Evolutionary conservation across 2,888 invertebrate genomes (phyloP).

Genomic region (Protonemura montana): DNA sequence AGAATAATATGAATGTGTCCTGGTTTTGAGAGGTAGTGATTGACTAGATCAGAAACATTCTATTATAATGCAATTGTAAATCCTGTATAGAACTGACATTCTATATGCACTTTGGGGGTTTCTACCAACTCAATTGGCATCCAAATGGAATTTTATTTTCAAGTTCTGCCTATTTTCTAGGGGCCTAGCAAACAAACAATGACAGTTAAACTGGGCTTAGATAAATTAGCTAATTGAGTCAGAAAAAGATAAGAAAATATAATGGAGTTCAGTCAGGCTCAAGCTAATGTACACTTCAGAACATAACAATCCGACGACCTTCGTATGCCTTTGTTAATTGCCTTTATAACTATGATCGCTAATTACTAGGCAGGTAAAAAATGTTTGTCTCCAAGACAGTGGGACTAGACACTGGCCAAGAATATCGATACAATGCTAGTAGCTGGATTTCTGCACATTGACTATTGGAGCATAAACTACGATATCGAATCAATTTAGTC

Average conservation of each 20-base stretch:
- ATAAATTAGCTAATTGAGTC: constrained; percentile 5
- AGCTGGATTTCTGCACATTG: not conserved
- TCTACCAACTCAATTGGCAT: not conserved
- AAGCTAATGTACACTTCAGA: not conserved
- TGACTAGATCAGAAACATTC: not conserved
- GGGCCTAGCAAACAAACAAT: not conserved
- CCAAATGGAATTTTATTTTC: not conserved
- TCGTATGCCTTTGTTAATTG: not conserved
- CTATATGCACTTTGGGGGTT: too few relatives aligned
- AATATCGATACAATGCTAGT: not conserved
- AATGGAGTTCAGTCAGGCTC: not conserved
- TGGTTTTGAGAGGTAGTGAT: not conserved
- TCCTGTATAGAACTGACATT: too few relatives aligned
- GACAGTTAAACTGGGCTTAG: not conserved
- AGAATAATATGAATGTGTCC: not conserved
- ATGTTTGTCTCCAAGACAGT: not conserved
- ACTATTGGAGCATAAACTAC: not conserved
- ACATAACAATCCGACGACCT: constrained; percentile 7
- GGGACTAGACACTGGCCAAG: not conserved
- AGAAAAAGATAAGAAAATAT: constrained; percentile 7
- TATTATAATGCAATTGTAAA: too few relatives aligned
- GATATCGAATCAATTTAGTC: not conserved
- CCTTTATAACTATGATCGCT: not conserved
- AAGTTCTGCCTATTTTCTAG: not conserved
- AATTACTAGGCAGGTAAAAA: not conserved